phyloP scores from a whole-genome alignment of 2,113 vertebrate genomes.

The Apistogramma diplotaenia region DNA sequence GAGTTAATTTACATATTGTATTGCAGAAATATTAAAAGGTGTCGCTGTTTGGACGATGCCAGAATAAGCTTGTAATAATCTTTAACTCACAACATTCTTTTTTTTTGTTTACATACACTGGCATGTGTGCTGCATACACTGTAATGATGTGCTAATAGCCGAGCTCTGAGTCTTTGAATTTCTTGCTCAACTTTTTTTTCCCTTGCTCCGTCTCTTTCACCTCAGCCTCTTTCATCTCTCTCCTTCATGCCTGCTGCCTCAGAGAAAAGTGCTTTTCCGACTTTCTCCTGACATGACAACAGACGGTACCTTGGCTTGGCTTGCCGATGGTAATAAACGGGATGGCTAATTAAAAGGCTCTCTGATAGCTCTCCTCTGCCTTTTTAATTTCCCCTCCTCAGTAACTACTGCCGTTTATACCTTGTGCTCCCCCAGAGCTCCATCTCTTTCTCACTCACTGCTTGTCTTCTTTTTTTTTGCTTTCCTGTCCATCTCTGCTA shows the following conservation, averaged over 20 bases:
- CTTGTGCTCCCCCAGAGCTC: neutral
- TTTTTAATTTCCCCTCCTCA: constrained; percentile 68
- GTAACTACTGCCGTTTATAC: constrained; percentile 42
- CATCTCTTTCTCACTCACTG: neutral
- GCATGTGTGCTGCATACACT: neutral
- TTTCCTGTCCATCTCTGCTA: neutral
- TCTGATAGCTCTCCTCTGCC: constrained; percentile 65
- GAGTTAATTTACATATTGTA: neutral
- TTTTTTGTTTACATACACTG: neutral
- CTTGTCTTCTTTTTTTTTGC: neutral
- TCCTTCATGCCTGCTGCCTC: constrained; percentile 16
- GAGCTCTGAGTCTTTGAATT: neutral
- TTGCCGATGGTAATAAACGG: constrained; percentile 57
- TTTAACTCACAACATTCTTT: neutral
- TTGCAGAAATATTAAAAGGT: neutral
- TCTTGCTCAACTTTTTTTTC: neutral
- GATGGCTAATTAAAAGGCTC: constrained; percentile 71
- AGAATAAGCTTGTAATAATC: neutral
- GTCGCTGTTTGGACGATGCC: neutral
- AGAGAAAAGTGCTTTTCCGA: constrained; percentile 14
- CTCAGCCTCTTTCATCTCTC: constrained; percentile 18
- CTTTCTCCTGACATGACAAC: constrained; percentile 46
- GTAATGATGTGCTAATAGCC: neutral
- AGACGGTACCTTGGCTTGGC: constrained; percentile 48
- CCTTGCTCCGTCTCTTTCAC: neutral